Evolutionary conservation across 2,888 invertebrate species (phyloP).

Genomic region (Pollenia labialis): DNA sequence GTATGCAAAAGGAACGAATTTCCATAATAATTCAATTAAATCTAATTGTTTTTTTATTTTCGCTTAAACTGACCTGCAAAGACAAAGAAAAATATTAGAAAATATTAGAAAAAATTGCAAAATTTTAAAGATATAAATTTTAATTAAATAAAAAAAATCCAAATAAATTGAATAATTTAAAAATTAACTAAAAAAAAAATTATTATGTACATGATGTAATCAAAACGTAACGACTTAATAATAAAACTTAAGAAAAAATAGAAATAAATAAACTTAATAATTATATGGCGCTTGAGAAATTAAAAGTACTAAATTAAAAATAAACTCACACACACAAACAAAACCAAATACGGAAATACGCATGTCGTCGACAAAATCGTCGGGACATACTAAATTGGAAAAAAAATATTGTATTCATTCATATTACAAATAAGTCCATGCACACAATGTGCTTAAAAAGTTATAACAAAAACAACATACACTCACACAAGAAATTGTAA

Average conservation of each 20-base stretch:
- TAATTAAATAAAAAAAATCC: conserved; percentile 47
- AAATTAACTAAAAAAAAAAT: conserved; percentile 34
- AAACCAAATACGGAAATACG: conserved; percentile 73
- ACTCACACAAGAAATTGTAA: neutral
- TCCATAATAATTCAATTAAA: conserved; percentile 36
- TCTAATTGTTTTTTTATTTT: neutral
- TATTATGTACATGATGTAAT: conserved; percentile 64
- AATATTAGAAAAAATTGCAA: conserved; percentile 21
- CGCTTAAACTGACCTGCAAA: conserved; percentile 66
- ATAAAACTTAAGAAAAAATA: conserved; percentile 26
- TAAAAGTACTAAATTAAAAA: conserved; percentile 42
- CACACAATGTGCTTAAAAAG: conserved; percentile 29
- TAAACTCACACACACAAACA: neutral
- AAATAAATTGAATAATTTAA: conserved; percentile 13
- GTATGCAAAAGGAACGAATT: conserved; percentile 30
- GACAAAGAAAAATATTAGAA: conserved; percentile 54
- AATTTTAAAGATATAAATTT: conserved; percentile 19
- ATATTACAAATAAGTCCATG: conserved; percentile 50
- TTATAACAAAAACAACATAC: neutral
- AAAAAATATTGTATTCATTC: conserved; percentile 19
- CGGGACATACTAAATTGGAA: conserved; percentile 56
- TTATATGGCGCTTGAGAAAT: conserved; percentile 67
- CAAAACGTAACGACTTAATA: conserved; percentile 63
- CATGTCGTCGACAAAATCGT: conserved; percentile 57
- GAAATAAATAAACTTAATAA: conserved; percentile 8